These are phyloP conservation scores for Eupsilia transversa DNA, from an alignment of 2,888 invertebrate species.

Conservation along the genomic window DNA sequence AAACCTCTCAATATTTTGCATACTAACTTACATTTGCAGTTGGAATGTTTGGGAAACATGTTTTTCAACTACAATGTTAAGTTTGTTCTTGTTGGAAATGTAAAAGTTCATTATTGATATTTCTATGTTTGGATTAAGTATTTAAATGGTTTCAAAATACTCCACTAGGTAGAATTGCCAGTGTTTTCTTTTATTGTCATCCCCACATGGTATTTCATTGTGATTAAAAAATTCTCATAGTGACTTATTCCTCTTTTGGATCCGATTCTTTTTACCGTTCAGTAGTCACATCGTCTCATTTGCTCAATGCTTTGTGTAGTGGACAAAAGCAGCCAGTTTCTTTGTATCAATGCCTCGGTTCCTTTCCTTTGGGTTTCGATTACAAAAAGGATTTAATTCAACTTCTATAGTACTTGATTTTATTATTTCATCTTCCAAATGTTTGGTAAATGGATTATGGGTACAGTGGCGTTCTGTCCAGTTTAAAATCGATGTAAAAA, in stretches of 20 bases:
- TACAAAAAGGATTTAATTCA: conserved; percentile 40
- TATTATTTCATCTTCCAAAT: not conserved
- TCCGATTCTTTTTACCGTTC: not conserved
- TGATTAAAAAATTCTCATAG: too few relatives aligned
- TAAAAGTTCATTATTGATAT: too few relatives aligned
- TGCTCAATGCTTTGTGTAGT: conserved; percentile 29
- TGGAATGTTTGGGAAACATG: too few relatives aligned
- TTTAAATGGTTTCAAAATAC: too few relatives aligned
- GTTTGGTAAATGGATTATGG: conserved; percentile 9
- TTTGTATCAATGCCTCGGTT: conserved; percentile 36
- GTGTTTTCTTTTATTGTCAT: too few relatives aligned
- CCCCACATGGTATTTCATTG: too few relatives aligned
- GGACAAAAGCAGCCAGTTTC: conserved; percentile 32
- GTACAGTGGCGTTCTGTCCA: not conserved
- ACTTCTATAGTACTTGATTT: conserved; percentile 29
- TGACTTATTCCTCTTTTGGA: conserved; percentile 5
- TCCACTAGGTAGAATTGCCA: too few relatives aligned
- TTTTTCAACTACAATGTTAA: too few relatives aligned
- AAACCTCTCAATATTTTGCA: too few relatives aligned
- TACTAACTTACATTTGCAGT: too few relatives aligned
- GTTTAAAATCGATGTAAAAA: not conserved
- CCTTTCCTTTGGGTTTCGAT: conserved; percentile 26
- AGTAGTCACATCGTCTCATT: conserved; percentile 12
- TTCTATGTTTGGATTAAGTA: too few relatives aligned
- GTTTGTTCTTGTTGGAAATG: too few relatives aligned